These are phyloP conservation scores for Lymantria dispar DNA, from an alignment of 2,888 invertebrate species.

Conservation along the genomic window DNA sequence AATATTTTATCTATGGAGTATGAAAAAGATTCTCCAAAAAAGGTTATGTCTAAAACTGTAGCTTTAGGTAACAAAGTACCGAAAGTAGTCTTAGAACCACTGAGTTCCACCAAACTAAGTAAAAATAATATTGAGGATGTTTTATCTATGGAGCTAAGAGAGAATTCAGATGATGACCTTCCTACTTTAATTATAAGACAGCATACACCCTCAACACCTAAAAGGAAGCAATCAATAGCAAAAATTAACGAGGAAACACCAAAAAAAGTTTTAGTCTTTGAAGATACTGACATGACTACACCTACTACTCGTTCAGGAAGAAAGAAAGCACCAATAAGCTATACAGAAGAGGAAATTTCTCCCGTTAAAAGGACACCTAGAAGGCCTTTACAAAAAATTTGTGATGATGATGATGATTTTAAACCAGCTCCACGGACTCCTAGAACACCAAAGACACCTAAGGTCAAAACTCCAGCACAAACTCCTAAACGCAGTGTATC, in stretches of 20 bases:
- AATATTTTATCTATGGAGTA: slow-evolving; percentile 65
- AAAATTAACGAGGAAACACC: slow-evolving; percentile 57
- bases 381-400: slow-evolving; percentile 39
- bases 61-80: background rate
- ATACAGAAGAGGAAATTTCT: slow-evolving; percentile 57
- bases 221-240: slow-evolving; percentile 52
- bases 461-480: slow-evolving; percentile 34
- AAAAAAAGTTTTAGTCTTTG: slow-evolving; percentile 60
- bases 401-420: slow-evolving; percentile 64
- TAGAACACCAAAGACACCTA: slow-evolving; percentile 39
- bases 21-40: slow-evolving; percentile 52
- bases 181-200: slow-evolving; percentile 69
- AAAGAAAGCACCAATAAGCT: slow-evolving; percentile 46
- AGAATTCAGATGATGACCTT: slow-evolving; percentile 70
- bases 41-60: no score
- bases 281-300: slow-evolving; percentile 48
- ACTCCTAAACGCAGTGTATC: slow-evolving; percentile 56
- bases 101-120: slow-evolving; percentile 46
- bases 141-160: slow-evolving; percentile 64
- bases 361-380: slow-evolving; percentile 55
- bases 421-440: slow-evolving; percentile 42
- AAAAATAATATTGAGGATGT: slow-evolving; percentile 57
- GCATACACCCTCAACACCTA: slow-evolving; percentile 57
- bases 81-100: slow-evolving; percentile 34
- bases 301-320: slow-evolving; percentile 55